A percentile compares a stretch with the other conserved stretches of the same genome.
Evolutionary conservation across 2,888 invertebrate species (phyloP).

Genomic region (Parnassius orleans): DNA sequence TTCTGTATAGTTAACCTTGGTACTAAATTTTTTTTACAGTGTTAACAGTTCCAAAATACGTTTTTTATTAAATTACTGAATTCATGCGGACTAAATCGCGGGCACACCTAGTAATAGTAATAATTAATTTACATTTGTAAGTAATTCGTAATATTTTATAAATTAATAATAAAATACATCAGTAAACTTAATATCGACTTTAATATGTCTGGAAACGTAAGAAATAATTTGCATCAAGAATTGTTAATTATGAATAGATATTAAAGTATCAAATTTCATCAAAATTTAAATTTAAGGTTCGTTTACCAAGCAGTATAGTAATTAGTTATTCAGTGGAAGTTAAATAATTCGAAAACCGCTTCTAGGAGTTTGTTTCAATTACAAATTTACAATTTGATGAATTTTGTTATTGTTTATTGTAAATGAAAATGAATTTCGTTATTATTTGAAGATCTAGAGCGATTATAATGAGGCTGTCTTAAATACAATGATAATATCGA

Average conservation of each 20-base stretch:
- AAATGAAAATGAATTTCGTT: neutral
- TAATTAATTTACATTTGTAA: too few relatives aligned
- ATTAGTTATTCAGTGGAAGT: slow-evolving; percentile 22
- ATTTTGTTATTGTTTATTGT: slow-evolving; percentile 8
- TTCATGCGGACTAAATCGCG: too few relatives aligned
- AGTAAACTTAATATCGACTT: neutral
- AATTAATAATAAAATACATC: too few relatives aligned
- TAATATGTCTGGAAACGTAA: neutral
- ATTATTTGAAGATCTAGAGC: slow-evolving; percentile 1
- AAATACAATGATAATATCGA: neutral
- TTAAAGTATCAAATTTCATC: slow-evolving; percentile 13
- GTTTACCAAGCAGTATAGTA: slow-evolving; percentile 16
- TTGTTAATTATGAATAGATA: neutral
- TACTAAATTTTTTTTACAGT: too few relatives aligned
- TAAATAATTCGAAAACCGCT: slow-evolving; percentile 15
- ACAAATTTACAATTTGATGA: slow-evolving; percentile 12
- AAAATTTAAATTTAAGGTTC: slow-evolving; percentile 19
- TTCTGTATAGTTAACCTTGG: too few relatives aligned
- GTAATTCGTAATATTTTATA: too few relatives aligned
- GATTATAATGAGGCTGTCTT: neutral
- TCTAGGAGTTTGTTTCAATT: slow-evolving; percentile 8
- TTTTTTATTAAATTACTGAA: too few relatives aligned
- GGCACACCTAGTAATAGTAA: too few relatives aligned
- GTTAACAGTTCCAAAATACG: too few relatives aligned
- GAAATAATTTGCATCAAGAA: neutral